Evolutionary conservation across 2,797 vertebrate genomes (phyloP).

Genomic region (Potorous gilbertii): DNA sequence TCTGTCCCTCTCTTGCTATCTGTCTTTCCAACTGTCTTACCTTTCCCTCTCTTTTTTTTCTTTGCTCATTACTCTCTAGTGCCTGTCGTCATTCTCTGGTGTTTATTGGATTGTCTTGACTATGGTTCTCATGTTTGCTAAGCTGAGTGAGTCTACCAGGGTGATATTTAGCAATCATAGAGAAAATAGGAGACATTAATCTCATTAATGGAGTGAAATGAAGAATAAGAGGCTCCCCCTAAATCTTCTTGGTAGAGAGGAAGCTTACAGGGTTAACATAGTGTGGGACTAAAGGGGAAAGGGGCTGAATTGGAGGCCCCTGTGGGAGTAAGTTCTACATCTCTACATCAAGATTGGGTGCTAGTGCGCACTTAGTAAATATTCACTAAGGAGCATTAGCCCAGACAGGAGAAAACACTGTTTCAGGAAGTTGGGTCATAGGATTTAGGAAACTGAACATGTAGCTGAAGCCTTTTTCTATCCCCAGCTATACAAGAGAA

Average conservation of each 20-base stretch:
- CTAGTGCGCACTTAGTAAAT: background rate
- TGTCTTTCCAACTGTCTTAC: no score
- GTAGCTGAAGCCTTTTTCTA: background rate
- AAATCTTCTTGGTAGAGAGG: background rate
- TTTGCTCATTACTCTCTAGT: no score
- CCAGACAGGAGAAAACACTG: background rate
- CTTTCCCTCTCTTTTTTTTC: rapidly evolving
- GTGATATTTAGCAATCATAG: background rate
- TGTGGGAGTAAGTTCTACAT: background rate
- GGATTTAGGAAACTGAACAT: background rate
- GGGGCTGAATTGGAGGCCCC: background rate
- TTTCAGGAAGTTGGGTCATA: background rate
- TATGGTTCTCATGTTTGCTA: background rate
- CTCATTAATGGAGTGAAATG: background rate
- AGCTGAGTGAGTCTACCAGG: background rate
- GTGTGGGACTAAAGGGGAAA: background rate
- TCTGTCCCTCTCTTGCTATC: background rate
- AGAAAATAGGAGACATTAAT: background rate
- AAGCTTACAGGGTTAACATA: background rate
- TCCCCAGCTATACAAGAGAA: background rate
- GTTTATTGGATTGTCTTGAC: background rate
- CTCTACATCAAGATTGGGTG: background rate
- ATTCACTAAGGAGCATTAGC: background rate
- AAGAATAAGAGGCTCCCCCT: background rate
- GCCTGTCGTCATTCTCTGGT: background rate